phyloP scores from a whole-genome alignment of 2,797 vertebrate genomes.

The Orientallactaga sibirica region DNA sequence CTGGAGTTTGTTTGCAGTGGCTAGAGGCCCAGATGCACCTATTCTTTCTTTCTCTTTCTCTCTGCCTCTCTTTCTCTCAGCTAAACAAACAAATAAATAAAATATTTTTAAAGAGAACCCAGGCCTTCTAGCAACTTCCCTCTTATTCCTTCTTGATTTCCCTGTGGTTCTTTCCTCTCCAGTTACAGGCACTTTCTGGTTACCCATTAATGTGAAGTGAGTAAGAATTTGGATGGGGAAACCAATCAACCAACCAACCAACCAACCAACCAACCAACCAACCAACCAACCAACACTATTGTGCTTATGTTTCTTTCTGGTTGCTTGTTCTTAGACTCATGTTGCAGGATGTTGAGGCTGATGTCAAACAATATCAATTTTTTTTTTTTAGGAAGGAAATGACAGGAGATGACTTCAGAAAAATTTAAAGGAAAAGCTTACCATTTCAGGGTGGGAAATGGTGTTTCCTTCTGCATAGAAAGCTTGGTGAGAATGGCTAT shows the following conservation, averaged over 20 bases:
- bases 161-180: neutral
- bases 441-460: neutral
- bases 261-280: neutral
- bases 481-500: neutral
- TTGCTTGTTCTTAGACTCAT: neutral
- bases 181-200: neutral
- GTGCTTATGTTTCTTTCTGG: conserved; percentile 30
- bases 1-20: no score
- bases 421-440: neutral
- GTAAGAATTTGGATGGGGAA: neutral
- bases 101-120: neutral
- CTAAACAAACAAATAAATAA: no score
- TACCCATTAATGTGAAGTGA: neutral
- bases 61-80: no score
- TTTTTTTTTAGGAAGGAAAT: conserved; percentile 7
- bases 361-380: conserved; percentile 11
- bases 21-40: no score
- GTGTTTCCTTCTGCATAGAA: neutral
- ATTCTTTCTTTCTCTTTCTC: no score
- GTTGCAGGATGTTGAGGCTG: neutral
- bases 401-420: neutral
- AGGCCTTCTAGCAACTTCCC: neutral
- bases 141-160: neutral
- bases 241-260: neutral
- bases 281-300: neutral